These are phyloP conservation scores for Lycopodina hypogea DNA, from an alignment of 37 sponge, comb jelly and placozoan species.

Conservation along the genomic window DNA sequence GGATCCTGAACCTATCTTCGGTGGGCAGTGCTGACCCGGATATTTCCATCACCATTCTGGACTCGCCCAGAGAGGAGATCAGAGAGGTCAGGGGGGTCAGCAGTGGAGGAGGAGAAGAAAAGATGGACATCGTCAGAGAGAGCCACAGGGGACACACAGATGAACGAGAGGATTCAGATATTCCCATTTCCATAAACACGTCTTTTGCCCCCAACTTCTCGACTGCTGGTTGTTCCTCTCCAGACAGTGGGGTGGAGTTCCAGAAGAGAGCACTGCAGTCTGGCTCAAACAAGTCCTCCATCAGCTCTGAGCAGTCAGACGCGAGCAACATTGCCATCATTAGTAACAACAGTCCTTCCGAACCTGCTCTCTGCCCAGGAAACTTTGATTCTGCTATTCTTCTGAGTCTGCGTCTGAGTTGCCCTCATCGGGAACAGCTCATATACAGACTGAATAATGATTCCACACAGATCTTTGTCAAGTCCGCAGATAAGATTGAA, in stretches of 20 bases:
- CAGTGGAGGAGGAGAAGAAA: not conserved
- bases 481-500: not conserved
- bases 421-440: constrained; percentile 20
- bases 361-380: not conserved
- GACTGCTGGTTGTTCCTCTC: constrained; percentile 30
- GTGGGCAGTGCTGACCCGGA: not conserved
- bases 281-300: constrained; percentile 12
- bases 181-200: constrained; percentile 10
- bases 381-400: constrained; percentile 18
- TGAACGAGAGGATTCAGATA: not conserved
- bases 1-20: not conserved
- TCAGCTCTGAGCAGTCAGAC: constrained; percentile 28
- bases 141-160: not conserved
- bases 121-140: not conserved
- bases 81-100: not conserved
- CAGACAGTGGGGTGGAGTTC: constrained; percentile 48
- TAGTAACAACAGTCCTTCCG: not conserved
- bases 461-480: not conserved
- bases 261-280: constrained; percentile 12
- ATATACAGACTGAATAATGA: constrained; percentile 11
- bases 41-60: not conserved
- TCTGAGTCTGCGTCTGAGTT: constrained; percentile 28
- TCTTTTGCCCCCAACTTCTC: constrained; percentile 10
- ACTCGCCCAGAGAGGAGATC: not conserved
- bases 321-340: not conserved